A percentile compares a stretch with the other conserved stretches of the same genome.
These are phyloP conservation scores for Menidia menidia DNA, from an alignment of 2,797 vertebrate genomes.

Conservation along the genomic window DNA sequence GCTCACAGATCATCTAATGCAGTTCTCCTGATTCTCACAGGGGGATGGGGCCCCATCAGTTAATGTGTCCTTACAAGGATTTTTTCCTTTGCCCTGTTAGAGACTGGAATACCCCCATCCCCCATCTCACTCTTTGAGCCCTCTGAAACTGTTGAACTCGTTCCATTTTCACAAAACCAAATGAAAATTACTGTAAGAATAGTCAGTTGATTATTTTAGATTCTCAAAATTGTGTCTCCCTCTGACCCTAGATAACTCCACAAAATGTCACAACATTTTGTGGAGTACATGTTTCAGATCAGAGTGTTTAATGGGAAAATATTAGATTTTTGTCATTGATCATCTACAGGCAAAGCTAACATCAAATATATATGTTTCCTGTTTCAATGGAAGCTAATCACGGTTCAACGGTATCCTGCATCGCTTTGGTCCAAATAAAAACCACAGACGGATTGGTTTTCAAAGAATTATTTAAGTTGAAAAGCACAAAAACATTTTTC, in stretches of 20 bases:
- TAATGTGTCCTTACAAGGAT: slow-evolving; percentile 56
- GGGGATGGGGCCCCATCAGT: slow-evolving; percentile 61
- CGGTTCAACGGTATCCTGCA: background rate
- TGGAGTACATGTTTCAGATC: background rate
- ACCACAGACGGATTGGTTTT: background rate
- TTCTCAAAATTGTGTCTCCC: background rate
- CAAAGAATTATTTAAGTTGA: background rate
- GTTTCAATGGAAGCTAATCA: background rate
- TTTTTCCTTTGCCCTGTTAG: slow-evolving; percentile 25
- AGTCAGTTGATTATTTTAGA: background rate
- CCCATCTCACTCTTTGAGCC: slow-evolving; percentile 43
- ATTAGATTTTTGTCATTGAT: background rate
- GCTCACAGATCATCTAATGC: slow-evolving; percentile 37
- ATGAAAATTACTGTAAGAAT: background rate
- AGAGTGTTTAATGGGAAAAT: background rate
- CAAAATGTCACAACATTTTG: slow-evolving; percentile 2
- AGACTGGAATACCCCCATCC: slow-evolving; percentile 47
- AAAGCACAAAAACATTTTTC: background rate
- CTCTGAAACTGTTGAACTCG: slow-evolving; percentile 41
- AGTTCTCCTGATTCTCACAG: slow-evolving; percentile 51
- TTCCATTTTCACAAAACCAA: slow-evolving; percentile 21
- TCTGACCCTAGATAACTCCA: background rate
- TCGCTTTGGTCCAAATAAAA: slow-evolving; percentile 10
- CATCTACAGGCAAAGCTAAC: background rate
- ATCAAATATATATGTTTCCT: background rate